A percentile compares a stretch with the other conserved stretches of the same genome.
Evolutionary conservation across 2,888 invertebrate genomes (phyloP).

Genomic region (Amphimallon solstitiale): DNA sequence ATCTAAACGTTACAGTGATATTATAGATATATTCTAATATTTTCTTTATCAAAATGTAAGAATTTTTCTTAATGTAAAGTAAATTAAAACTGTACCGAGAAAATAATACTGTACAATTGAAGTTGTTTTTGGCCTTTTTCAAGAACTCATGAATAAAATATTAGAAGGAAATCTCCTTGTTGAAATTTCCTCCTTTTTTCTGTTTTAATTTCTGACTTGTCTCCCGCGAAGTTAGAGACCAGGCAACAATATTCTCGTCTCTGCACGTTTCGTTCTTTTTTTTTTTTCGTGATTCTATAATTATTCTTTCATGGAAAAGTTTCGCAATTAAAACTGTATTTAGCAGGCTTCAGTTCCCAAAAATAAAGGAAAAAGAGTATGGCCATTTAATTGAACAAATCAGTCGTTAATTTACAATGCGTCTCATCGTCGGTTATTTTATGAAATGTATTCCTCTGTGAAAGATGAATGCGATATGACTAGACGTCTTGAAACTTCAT

Average conservation of each 20-base stretch:
- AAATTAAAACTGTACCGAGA: no score
- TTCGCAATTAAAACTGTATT: slow-evolving; percentile 21
- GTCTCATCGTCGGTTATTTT: neutral
- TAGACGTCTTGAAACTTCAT: neutral
- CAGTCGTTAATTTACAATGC: slow-evolving; percentile 9
- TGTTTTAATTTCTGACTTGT: no score
- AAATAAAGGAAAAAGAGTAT: neutral
- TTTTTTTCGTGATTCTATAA: neutral
- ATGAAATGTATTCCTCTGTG: neutral
- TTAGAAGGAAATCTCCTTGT: neutral
- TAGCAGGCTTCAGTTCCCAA: neutral
- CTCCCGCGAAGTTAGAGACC: no score
- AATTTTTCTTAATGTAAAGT: no score
- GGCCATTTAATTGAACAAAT: slow-evolving; percentile 19
- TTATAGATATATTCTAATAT: no score
- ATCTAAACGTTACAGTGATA: no score
- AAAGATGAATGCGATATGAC: neutral
- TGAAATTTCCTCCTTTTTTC: neutral
- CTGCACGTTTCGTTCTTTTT: neutral
- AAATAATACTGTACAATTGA: no score
- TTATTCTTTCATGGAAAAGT: slow-evolving; percentile 13
- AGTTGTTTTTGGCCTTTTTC: neutral
- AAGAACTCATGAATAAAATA: slow-evolving; percentile 5
- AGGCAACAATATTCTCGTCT: neutral
- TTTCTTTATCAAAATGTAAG: no score